Conservation (phyloP, 2,113 vertebrate genomes). For the Pituophis catenifer region DNA sequence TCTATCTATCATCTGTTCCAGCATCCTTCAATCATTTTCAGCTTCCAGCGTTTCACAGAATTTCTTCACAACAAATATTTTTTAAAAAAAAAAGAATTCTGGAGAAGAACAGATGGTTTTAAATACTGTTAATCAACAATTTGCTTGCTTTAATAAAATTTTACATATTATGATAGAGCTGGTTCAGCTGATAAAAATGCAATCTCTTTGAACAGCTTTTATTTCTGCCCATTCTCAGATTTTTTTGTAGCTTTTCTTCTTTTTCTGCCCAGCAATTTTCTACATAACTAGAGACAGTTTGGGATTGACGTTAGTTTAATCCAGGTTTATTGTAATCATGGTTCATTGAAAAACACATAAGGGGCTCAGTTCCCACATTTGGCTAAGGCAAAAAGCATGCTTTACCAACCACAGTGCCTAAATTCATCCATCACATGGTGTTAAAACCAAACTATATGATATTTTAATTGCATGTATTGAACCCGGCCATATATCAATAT, state of each 20-base stretch:
- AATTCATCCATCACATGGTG: background rate
- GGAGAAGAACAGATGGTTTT: constrained; percentile 14
- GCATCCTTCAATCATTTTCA: background rate
- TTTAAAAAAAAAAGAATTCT: constrained; percentile 9
- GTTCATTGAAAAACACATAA: background rate
- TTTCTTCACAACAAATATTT: constrained; percentile 25
- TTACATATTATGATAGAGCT: constrained; percentile 4
- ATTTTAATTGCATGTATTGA: background rate
- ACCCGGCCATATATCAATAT: background rate
- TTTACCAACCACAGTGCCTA: background rate
- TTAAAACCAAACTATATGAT: background rate
- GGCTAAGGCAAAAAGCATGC: background rate
- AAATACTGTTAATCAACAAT: constrained; percentile 1
- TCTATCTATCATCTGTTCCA: background rate
- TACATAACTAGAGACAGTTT: background rate
- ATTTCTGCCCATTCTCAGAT: background rate
- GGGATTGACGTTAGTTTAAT: background rate
- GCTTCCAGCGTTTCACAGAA: constrained; percentile 7
- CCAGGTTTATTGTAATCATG: background rate
- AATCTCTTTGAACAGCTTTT: background rate
- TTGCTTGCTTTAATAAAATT: background rate
- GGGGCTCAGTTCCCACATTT: background rate
- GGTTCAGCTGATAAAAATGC: constrained; percentile 1
- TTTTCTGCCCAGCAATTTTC: background rate
- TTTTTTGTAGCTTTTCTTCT: background rate